Evolutionary conservation across 1,140 invertebrate genomes (phyloP), one percentile per base, ranked within the genome.

Genomic region (Drosophila mojavensis): DNA sequence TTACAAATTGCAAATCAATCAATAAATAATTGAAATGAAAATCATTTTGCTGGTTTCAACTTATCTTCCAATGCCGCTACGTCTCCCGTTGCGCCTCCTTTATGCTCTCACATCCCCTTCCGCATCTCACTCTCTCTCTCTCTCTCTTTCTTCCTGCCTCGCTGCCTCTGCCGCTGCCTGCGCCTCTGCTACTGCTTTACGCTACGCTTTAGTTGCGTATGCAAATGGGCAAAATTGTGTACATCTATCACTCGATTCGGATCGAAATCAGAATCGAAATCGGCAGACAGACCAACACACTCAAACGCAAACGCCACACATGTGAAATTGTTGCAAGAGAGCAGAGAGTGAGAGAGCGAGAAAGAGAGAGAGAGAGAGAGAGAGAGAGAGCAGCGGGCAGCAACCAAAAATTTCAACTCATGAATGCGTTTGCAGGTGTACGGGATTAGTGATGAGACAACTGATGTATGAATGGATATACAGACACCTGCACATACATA

Each of bases 21-120:
- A 88, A 88, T 88, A 88, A 88, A 88, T 88, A 88, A 88, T 88
- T 88, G 84, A 88, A 88, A 88, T 88, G 84, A 88, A 88, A 88
- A 88, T 88, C 84, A 88, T 88, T 88, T 88, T 88, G 77, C 84
- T 89, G 84, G 84, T 88, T 88, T 81, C 80, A 88, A 88, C 84
- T 88, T 89, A 88, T 88, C 84, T 83, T 86, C 59, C 41, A 39
- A 28, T 30, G 15, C 39, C 11, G 17, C 51, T 6, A 10, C 51
- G 45, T 33, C 71, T 17, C n/a, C 15, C 43, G 43, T 13, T 17
- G 5, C 43, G 36, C 36, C 36, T 33, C 36, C 4, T 13, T 11
- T 39, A 39, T 11, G 36, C 36, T 11, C 36, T 11, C 43, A 45
- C 43, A 6, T n/a, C 43, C 5, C n/a, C 43, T 47, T 17, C 15